Evolutionary conservation across 2,113 vertebrate species (phyloP).

Genomic region (Sitta europaea): DNA sequence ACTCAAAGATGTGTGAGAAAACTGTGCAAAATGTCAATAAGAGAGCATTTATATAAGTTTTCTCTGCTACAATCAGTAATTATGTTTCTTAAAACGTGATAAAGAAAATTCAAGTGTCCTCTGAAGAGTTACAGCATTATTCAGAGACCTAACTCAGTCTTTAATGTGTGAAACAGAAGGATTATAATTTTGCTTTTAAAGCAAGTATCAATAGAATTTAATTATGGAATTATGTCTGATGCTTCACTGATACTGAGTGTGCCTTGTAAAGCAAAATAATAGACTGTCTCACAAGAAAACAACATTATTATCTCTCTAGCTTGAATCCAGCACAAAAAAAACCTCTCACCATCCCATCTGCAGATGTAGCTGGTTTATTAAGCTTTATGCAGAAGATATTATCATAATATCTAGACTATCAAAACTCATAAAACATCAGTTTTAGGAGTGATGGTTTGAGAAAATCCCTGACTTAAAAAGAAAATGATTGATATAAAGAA

Average conservation of each 20-base stretch:
- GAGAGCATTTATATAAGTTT: not conserved
- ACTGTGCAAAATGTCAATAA: not conserved
- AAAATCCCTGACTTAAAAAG: not conserved
- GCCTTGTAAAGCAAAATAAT: not conserved
- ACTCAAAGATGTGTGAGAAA: not conserved
- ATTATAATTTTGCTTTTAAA: slow-evolving; percentile 28
- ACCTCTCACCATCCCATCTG: not conserved
- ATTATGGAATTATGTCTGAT: slow-evolving; percentile 1
- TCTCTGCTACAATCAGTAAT: not conserved
- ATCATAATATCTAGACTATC: not conserved
- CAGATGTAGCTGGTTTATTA: not conserved
- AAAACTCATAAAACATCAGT: not conserved
- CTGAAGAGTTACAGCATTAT: not conserved
- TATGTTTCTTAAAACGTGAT: slow-evolving; percentile 20
- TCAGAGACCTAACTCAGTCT: not conserved
- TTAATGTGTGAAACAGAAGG: slow-evolving; percentile 25
- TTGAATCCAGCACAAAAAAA: not conserved
- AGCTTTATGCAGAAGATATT: not conserved
- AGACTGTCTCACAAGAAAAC: not conserved
- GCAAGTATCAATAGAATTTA: not conserved
- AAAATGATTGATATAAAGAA: not conserved
- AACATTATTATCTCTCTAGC: not conserved
- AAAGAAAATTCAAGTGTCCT: slow-evolving; percentile 21
- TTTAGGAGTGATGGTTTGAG: not conserved
- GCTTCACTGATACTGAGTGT: not conserved